A percentile compares a stretch with the other conserved stretches of the same genome.
These are phyloP conservation scores for Cyphomyrus discorhynchus DNA, from an alignment of 2,113 vertebrate species.

Conservation along the genomic window DNA sequence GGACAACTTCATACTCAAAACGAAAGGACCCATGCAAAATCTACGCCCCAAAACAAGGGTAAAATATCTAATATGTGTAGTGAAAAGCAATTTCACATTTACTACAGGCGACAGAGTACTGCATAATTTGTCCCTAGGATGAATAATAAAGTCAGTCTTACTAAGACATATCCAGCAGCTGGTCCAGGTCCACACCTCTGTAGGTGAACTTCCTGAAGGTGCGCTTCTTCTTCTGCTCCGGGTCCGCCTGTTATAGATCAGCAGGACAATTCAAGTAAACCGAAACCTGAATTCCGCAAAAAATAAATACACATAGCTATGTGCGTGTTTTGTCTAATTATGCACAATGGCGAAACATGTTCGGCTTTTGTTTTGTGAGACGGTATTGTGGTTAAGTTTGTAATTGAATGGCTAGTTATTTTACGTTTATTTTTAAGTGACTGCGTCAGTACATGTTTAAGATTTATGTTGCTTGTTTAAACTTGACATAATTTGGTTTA, in stretches of 20 bases:
- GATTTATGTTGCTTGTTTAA: not conserved
- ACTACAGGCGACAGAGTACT: not conserved
- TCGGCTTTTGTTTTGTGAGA: not conserved
- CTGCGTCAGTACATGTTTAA: not conserved
- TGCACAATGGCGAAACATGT: not conserved
- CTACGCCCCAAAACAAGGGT: not conserved
- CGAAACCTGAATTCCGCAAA: not conserved
- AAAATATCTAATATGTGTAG: not conserved
- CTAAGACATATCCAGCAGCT: conserved; percentile 98
- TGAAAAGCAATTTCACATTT: not conserved
- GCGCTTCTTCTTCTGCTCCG: conserved; percentile 95
- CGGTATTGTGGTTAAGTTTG: not conserved
- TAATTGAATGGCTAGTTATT: not conserved
- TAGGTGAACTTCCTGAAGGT: conserved; percentile 97
- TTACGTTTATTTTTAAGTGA: not conserved
- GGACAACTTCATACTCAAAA: not conserved
- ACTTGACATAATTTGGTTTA: not conserved
- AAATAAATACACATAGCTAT: not conserved
- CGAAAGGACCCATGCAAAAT: not conserved
- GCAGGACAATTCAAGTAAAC: not conserved
- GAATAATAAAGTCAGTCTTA: conserved; percentile 52
- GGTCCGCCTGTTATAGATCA: conserved; percentile 65
- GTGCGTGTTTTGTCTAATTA: not conserved
- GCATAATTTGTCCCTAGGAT: not conserved
- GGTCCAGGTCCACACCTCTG: conserved; percentile 91